Evolutionary conservation across 2,888 invertebrate species (phyloP).

Genomic region (Machimus atricapillus): DNA sequence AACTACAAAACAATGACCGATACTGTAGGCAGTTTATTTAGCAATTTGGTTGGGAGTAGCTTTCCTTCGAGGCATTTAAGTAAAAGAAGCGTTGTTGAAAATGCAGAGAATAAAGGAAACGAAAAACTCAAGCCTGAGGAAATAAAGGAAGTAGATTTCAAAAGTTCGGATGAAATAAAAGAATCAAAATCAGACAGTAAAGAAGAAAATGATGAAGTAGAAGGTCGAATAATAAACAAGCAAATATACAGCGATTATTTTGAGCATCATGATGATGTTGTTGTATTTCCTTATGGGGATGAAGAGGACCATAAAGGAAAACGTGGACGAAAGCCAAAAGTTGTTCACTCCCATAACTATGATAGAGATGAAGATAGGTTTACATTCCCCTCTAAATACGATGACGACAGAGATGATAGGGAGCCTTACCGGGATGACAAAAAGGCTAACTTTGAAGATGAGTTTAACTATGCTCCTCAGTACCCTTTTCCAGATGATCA

Average conservation of each 20-base stretch:
- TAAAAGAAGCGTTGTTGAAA: slow-evolving; percentile 43
- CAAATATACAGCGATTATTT: slow-evolving; percentile 51
- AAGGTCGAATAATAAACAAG: slow-evolving; percentile 47
- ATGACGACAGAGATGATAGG: background rate
- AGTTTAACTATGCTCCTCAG: slow-evolving; percentile 12
- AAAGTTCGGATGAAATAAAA: background rate
- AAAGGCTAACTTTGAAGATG: slow-evolving; percentile 35
- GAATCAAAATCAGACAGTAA: slow-evolving; percentile 43
- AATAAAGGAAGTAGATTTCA: background rate
- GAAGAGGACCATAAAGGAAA: slow-evolving; percentile 1
- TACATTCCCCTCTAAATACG: slow-evolving; percentile 13
- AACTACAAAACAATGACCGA: slow-evolving; percentile 34
- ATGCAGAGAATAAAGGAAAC: background rate
- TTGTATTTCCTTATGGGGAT: slow-evolving; percentile 37
- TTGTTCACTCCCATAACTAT: slow-evolving; percentile 26
- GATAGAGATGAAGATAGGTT: background rate
- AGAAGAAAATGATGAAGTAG: slow-evolving; percentile 61
- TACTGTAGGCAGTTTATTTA: slow-evolving; percentile 48
- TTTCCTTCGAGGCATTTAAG: slow-evolving; percentile 39
- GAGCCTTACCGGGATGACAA: background rate
- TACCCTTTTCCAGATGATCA: slow-evolving; percentile 44
- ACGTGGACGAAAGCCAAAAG: background rate
- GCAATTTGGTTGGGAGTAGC: slow-evolving; percentile 43
- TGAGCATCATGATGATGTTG: background rate
- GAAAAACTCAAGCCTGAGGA: background rate